A percentile compares a stretch with the other conserved stretches of the same genome.
Conservation (phyloP, 2,113 vertebrate genomes). For the Candoia aspera region DNA sequence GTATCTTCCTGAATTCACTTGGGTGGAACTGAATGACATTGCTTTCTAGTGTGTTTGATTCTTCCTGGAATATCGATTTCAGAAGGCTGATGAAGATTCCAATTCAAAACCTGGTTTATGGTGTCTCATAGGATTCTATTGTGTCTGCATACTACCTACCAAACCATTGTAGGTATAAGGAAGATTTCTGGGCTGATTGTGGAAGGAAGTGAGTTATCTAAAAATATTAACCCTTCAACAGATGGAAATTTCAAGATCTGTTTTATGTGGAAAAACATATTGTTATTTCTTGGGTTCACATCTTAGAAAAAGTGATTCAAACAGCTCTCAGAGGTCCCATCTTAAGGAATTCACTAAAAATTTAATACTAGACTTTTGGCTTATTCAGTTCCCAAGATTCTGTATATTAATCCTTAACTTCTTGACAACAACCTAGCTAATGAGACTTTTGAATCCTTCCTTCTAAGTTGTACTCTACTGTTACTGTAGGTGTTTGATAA, state of each 20-base stretch:
- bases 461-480: not conserved
- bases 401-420: not conserved
- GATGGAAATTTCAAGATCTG: not conserved
- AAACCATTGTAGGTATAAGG: not conserved
- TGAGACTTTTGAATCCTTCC: not conserved
- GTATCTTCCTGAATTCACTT: not conserved
- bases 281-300: not conserved
- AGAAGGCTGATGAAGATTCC: not conserved
- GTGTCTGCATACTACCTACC: not conserved
- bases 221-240: not conserved
- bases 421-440: not conserved
- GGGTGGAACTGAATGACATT: not conserved
- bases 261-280: not conserved
- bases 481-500: not conserved
- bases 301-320: not conserved
- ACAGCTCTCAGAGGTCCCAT: not conserved
- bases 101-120: not conserved
- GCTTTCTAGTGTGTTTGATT: not conserved
- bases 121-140: not conserved
- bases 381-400: not conserved
- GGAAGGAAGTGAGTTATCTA: not conserved
- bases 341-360: not conserved
- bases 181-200: not conserved
- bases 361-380: not conserved
- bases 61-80: not conserved